Base-by-base conservation (phyloP, 2,888 invertebrate genomes). In the Synergus laeviventris region DNA sequence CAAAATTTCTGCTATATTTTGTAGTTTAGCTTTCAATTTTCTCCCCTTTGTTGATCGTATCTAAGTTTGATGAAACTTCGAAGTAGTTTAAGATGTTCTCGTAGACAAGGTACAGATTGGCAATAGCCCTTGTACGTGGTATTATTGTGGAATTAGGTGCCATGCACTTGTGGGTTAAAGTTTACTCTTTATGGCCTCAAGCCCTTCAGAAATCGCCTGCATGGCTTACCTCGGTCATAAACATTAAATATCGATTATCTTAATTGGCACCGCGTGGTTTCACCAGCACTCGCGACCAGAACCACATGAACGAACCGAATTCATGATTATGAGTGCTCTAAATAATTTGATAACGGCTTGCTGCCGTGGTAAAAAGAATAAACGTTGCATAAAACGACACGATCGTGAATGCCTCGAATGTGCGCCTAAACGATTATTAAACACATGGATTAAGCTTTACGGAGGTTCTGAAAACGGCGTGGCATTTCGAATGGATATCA, bases 201-300 rank as follows among this genome's bases (percentile, higher is more conserved):
- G 45, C 54, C 54, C 39, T 54, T 70, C 70, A 70, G 70, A 54
- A 70, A 70, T 70, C 49, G 18, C 70, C 70, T 70, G 49, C 49
- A 54, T 56, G 74, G 74, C 66, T 84, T 80, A 79, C 79, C 75
- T 62, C 74, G 81, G 80, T 81, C 81, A 84, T 84, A 84, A 85
- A 84, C 85, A 83, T 84, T 84, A 84, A 86, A 85, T 84, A 86
- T 87, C 86, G 87, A 87, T 87, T 87, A 87, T 81, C 81, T 83
- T 87, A 87, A 87, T 87, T 86, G 87, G 86, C 83, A 80, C 77
- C 77, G 77, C 75, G 76, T 74, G 75, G 79, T 77, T 73, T 16
- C 76, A 75, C 70, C 74, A 64, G 39, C 62, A 66, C 9, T 75
- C 74, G 76, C 31, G 54, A 75, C 59, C 74, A 75, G 70, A 31